Base-by-base conservation (phyloP, 2,797 vertebrate species). In the Epinephelus coioides region DNA sequence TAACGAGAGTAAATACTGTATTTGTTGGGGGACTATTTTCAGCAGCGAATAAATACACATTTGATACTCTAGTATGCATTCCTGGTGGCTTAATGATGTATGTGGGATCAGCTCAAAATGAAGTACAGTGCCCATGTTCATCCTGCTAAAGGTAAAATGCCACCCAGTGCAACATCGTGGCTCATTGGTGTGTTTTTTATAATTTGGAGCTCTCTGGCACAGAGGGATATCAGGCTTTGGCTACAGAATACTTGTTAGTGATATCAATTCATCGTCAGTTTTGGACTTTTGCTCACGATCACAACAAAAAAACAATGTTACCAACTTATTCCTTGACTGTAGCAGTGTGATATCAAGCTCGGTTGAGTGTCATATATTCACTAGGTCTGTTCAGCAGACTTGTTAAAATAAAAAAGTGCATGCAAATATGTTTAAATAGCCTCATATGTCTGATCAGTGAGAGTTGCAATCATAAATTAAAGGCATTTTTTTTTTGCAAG, bases 1-100 rank as follows among this genome's bases (percentile, higher is more conserved):
- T 49, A 66, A 57, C 15, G 25, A 15, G 17, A 43, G 25, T 21
- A 11, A 57, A 17, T 17, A 13, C 10, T 23, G 23, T 6, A 19
- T 43, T 64, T 17, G 13, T 21, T 27, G 4, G 21, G 7, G 53
- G 19, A 65, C 23, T 71, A 44, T 64, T 59, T 78, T 59, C 21
- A 57, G 34, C 43, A 25, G 60, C 0, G 0, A 23, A 60, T 67
- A 3, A 60, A 61, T 11, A 54, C 27, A 55, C 40, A 67, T 54
- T 53, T 67, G 15, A n/a, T 38, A 4, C 10, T 64, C 21, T 14
- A 15, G 0, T 43, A 10, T 10, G 40, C 40, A 43, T 43, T 43
- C 11, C 40, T 11, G 2, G 9, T 43, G 2, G 11, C 40, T 43
- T 9, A 9, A 10, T 43, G 11, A 6, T 15, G 4, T 21, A 27